Base-by-base conservation (phyloP, 2,888 invertebrate genomes). In the Drosophila meridiana region DNA sequence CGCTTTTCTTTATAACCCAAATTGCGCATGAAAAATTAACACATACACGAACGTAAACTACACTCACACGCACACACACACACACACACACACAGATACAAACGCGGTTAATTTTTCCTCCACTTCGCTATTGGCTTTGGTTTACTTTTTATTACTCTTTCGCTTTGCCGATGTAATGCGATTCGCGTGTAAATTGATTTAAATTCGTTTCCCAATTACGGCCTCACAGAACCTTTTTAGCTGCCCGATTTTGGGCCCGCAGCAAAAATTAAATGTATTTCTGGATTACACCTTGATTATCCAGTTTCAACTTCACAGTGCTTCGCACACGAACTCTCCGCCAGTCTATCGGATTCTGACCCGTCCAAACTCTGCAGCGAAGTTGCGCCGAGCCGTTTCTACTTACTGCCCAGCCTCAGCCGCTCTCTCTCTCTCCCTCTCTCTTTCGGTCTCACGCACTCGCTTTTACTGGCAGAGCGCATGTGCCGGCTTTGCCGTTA, bases 21-120 rank as follows among this genome's bases (percentile, higher is more conserved):
- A 87, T 87, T 87, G 87, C 87, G 87, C 83, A 87, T 87, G 85
- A 90, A 87, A 87, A 88, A 86, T 68, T 75, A 73, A 83, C 83
- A 80, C 73, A 69, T 26, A 55, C 55, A 55, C 14, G 14, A 36
- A 20, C 34, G 20, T 34, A 52, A 52, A 52, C 32, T 50, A 62
- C 56, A 66, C 20, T 20, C 48, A 56, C 55, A 45, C 43, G 55
- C 57, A 43, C 62, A 58, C 68, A 57, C 69, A 50, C 52, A 62
- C 55, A 52, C 48, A 42, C 43, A 58, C 55, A 40, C 60, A 58
- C 68, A 57, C 67, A 38, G 36, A 60, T 48, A 52, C 64, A 52
- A 62, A 67, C 53, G 53, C 70, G 48, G 59, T 38, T 30, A 26
- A 82, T 62, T 80, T 79, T 71, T 78, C 68, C 55, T 61, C 52